Conservation (phyloP, 2,888 invertebrate genomes). For the Apamea anceps region DNA sequence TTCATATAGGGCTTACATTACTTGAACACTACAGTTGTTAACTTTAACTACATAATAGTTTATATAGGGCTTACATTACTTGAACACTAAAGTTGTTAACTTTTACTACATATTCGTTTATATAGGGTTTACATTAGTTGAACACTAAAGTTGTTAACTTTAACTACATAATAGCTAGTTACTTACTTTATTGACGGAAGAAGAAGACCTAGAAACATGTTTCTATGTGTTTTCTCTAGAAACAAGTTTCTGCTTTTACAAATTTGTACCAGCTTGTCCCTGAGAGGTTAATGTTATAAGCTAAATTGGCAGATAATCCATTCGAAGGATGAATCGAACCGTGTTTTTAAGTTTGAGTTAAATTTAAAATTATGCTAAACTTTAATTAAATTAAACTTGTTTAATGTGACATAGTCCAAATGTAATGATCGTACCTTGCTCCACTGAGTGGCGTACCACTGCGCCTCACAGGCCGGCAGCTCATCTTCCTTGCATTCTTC, state of each 20-base stretch:
- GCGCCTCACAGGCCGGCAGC: slow-evolving; percentile 92
- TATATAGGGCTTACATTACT: too few relatives aligned
- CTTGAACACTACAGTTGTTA: not conserved
- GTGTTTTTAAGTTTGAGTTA: not conserved
- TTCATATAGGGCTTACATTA: too few relatives aligned
- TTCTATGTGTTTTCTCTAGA: not conserved
- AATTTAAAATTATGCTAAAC: too few relatives aligned
- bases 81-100: too few relatives aligned
- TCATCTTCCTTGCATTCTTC: slow-evolving; percentile 91
- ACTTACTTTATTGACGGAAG: not conserved
- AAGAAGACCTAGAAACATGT: not conserved
- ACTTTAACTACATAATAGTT: not conserved
- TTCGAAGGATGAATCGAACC: not conserved
- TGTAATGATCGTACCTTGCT: slow-evolving; percentile 92
- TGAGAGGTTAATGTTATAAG: not conserved
- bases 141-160: not conserved
- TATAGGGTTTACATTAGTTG: not conserved
- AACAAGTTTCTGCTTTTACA: not conserved
- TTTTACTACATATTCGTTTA: not conserved
- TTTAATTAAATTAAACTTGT: too few relatives aligned
- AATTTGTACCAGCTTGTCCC: too few relatives aligned
- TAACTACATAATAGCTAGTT: not conserved
- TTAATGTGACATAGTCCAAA: not conserved
- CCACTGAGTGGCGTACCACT: slow-evolving; percentile 98
- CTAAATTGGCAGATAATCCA: not conserved